Evolutionary conservation across 30 jellyfish, hydroid and myxozoan species (phyloP), one percentile per base, ranked within the genome.

Genomic region (Cassiopea xamachana): DNA sequence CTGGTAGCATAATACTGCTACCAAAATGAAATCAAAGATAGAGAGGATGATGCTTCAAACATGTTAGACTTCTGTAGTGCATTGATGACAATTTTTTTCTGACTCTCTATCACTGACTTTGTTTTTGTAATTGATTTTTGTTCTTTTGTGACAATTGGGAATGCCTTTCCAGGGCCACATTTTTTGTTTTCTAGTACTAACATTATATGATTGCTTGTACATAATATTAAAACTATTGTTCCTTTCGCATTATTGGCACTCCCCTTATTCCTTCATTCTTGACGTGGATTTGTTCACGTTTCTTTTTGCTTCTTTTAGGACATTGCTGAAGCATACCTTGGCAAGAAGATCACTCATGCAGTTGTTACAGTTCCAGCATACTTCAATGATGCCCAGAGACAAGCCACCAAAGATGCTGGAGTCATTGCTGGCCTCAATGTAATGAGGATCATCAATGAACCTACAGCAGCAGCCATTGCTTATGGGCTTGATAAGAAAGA

Each of bases 361-460:
- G 99, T 97, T 72, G 98, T 97, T 97, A 97, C 99, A 39, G 99
- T 97, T 5, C 99, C 99, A 1, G 99, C 99, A n/a, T 97, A 97
- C 75, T 97, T 97, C 97, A 97, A 97, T 77, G 99, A 97, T 93
- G 98, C 99, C 68, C 99, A 97, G 69, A 93, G 99, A 19, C 98
- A 93, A 76, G 98, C 99, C 46, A 97, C 99, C 44, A 97, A 97
- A 75, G 98, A 97, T 97, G 99, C 99, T 51, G 99, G 99, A 44
- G 85, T 88, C 82, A 97, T 97, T 83, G 97, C 99, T 74, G 99
- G 99, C 15, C 89, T 97, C 27, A 94, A 81, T 92, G 99, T 97
- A 48, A 95, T 94, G 98, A 84, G 99, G 82, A 97, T 97, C 79
- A 97, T 97, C 94, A 97, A 97, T 73, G 99, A 97, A 86, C 99